Evolutionary conservation across 2,888 invertebrate species (phyloP), one percentile per base, ranked within the genome.

Genomic region (Drosophila koepferae): DNA sequence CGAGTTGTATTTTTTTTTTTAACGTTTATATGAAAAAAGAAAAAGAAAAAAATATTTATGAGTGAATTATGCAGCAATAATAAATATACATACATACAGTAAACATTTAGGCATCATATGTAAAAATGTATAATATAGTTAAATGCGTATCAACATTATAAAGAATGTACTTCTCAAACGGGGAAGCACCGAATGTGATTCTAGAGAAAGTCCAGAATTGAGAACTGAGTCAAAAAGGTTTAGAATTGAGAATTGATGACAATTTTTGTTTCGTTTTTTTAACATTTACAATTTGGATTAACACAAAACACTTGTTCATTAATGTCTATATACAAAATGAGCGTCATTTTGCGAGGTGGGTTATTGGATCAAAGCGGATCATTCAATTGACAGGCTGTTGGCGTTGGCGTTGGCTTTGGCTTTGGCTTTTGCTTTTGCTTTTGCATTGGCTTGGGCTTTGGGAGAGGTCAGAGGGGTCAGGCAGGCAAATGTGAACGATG

Each of bases 1-100:
- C 91, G 90, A 89, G 74, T 81, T 81, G 78, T 49, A 44, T 16
- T 46, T 48, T 48, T 49, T 48, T 48, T 74, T 72, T 72, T 74
- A 91, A 84, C 91, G 80, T 89, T 84, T 90, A 91, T 91, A 91
- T 91, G 91, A 91, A 91, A 92, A 91, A 90, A 85, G 87, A 91
- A 91, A 91, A 91, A 87, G 85, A 82, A 91, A 91, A 91, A 91
- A 91, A 91, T 87, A 86, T 87, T 91, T 83, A 91, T 91, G 91
- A 91, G 90, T 91, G 90, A 92, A 91, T 85, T 89, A 85, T 91
- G 91, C 92, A 91, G 92, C 91, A 91, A 91, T 91, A 91, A 90
- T 86, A 89, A 89, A 86, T 88, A 88, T 82, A 90, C 89, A 85
- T 88, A 88, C 88, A 85, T 85, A 85, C 88, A 85, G 77, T 85